phyloP scores from a whole-genome alignment of 2,113 vertebrate species.

The Ailurus styani region DNA sequence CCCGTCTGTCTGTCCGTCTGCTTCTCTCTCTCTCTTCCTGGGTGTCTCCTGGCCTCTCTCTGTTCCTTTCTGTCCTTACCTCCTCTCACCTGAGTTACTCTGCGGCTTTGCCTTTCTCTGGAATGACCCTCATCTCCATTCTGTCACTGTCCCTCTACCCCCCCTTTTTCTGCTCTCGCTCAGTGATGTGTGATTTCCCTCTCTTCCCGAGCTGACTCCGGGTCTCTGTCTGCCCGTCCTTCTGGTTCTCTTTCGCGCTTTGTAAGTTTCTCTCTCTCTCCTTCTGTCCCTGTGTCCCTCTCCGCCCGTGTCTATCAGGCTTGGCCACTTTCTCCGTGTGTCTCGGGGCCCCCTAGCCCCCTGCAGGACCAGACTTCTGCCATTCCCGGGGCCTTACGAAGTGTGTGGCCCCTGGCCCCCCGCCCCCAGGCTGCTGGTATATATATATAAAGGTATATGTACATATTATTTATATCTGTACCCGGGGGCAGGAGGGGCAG shows the following conservation, averaged over 20 bases:
- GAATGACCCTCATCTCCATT: not conserved
- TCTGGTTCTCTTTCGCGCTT: not conserved
- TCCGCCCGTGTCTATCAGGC: not conserved
- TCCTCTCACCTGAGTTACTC: not conserved
- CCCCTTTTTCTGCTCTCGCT: not conserved
- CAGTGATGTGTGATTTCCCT: not conserved
- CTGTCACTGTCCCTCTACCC: not conserved
- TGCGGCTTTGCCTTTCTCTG: not conserved
- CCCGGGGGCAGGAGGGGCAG: constrained; percentile 58
- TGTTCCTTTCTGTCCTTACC: not conserved
- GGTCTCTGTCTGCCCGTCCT: not conserved
- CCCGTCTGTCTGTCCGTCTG: not conserved
- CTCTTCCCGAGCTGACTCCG: not conserved
- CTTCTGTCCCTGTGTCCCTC: not conserved
- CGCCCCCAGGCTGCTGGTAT: not conserved
- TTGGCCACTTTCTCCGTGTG: not conserved
- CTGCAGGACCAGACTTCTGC: not conserved
- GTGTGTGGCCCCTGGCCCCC: not conserved
- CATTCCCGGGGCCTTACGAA: not conserved
- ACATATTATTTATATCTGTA: constrained; percentile 71
- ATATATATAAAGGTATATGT: constrained; percentile 47
- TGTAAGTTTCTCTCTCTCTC: not conserved
- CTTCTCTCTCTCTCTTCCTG: not conserved
- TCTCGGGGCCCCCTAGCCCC: not conserved
- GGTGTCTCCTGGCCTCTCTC: not conserved